These are phyloP conservation scores for Acanthoscelides obtectus DNA, from an alignment of 2,888 invertebrate species.

Conservation along the genomic window DNA sequence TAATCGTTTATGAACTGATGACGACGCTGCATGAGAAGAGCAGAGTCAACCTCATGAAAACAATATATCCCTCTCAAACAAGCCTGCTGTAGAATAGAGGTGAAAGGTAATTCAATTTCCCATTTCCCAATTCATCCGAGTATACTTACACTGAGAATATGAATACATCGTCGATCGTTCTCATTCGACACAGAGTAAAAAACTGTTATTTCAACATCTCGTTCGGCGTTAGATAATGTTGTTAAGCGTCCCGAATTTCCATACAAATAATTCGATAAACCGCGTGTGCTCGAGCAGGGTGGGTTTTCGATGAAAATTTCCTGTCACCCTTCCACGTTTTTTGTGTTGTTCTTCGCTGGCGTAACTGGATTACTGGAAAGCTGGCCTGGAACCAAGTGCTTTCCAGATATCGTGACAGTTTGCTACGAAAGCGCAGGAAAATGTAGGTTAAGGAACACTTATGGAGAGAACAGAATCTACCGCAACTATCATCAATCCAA, in stretches of 20 bases:
- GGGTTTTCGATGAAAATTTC: background rate
- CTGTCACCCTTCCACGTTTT: background rate
- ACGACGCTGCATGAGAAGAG: too few species aligned
- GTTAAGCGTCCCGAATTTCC: background rate
- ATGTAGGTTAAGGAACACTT: too few species aligned
- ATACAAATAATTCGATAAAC: background rate
- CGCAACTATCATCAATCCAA: too few species aligned
- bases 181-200: background rate
- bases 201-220: background rate
- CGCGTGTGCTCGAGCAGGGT: background rate
- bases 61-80: background rate
- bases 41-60: too few species aligned
- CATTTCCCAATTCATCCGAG: background rate
- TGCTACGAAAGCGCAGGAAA: background rate
- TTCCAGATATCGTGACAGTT: background rate
- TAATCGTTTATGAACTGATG: too few species aligned
- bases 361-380: background rate
- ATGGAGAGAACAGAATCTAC: too few species aligned
- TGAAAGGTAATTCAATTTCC: background rate
- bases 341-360: background rate
- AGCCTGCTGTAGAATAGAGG: background rate
- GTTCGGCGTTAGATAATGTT: background rate
- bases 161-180: background rate
- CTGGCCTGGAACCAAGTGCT: background rate
- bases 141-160: background rate